Conservation (phyloP, 2,113 vertebrate genomes). For the Eublepharis macularius region DNA sequence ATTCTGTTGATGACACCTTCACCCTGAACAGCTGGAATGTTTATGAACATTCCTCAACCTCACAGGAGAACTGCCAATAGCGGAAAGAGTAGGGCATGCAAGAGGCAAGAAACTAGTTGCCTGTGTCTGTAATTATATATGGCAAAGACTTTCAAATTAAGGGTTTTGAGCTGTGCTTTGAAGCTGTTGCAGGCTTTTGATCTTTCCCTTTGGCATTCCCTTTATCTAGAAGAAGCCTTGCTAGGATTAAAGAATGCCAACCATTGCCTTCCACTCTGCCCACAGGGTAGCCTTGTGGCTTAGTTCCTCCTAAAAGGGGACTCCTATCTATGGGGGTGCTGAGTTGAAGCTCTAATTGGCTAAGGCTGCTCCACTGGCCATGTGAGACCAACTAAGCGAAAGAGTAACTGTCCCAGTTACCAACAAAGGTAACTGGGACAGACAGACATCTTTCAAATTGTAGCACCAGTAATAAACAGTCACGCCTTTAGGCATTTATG, state of each 20-base stretch:
- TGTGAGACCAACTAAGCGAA: background rate
- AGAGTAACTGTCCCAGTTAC: no score
- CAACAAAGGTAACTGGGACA: background rate
- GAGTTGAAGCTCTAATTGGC: background rate
- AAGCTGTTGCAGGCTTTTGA: background rate
- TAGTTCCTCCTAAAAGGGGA: background rate
- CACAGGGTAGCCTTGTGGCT: background rate
- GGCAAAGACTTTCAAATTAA: background rate
- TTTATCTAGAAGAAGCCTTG: background rate
- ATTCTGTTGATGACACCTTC: background rate
- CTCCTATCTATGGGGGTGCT: background rate
- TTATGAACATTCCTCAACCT: background rate
- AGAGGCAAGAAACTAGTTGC: no score
- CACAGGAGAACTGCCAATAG: background rate
- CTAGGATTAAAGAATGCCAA: background rate
- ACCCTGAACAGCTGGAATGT: no score
- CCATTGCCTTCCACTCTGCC: background rate
- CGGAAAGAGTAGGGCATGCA: background rate
- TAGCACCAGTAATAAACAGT: no score
- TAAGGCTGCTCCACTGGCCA: background rate
- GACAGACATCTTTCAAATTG: no score
- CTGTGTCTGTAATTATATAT: background rate
- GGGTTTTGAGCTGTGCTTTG: background rate
- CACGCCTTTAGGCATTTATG: no score
- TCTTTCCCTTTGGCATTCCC: background rate